These are phyloP conservation scores for Thryonomys swinderianus DNA, from an alignment of 2,113 vertebrate species.

Conservation along the genomic window DNA sequence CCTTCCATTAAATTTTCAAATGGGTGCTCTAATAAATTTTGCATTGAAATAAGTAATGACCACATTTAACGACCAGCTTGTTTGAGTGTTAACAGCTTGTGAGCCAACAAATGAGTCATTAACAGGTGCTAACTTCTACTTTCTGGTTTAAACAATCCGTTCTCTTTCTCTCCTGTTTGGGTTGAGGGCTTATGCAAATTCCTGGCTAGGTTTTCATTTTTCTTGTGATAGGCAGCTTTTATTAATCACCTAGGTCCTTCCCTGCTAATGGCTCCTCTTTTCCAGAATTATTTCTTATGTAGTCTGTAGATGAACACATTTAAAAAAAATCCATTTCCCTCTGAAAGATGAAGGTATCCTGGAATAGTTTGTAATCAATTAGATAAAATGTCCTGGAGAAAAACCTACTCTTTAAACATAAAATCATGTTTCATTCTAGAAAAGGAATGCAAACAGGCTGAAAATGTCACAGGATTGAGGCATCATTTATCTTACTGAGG, in stretches of 20 bases:
- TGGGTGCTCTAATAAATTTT: constrained; percentile 86
- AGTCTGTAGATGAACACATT: neutral
- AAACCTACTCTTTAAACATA: constrained; percentile 77
- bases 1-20: constrained; percentile 83
- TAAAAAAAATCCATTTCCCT: constrained; percentile 24
- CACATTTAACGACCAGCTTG: constrained; percentile 88
- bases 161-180: constrained; percentile 76
- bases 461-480: constrained; percentile 23
- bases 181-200: constrained; percentile 71
- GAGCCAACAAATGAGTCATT: constrained; percentile 89
- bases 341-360: constrained; percentile 60
- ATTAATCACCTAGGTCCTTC: constrained; percentile 30
- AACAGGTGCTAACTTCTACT: constrained; percentile 87
- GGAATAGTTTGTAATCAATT: constrained; percentile 79
- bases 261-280: constrained; percentile 48
- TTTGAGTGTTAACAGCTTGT: constrained; percentile 90
- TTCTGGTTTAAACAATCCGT: constrained; percentile 85
- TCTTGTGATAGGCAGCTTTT: neutral
- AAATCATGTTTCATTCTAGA: constrained; percentile 63
- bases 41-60: constrained; percentile 87
- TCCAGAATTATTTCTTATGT: constrained; percentile 41
- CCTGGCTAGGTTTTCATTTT: neutral
- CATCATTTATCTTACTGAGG: neutral
- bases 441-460: constrained; percentile 48
- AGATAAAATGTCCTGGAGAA: constrained; percentile 78